Evolutionary conservation across 2,113 vertebrate species (phyloP).

Genomic region (Casuarius casuarius): DNA sequence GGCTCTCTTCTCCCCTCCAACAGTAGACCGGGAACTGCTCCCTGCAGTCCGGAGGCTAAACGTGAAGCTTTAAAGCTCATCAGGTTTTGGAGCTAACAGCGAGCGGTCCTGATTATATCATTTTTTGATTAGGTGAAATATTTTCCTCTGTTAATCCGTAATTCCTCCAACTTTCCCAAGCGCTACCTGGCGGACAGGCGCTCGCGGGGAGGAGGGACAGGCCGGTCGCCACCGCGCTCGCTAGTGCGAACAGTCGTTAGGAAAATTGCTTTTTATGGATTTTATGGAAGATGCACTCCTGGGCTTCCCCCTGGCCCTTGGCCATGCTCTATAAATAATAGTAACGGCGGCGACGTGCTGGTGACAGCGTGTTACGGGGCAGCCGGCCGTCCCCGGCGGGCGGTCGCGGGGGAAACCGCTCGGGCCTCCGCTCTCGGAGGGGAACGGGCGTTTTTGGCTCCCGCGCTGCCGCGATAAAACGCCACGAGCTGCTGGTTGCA

Average conservation of each 20-base stretch:
- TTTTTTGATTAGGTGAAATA: conserved; percentile 9
- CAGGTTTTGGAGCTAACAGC: not conserved
- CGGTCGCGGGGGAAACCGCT: not conserved
- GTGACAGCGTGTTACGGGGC: not conserved
- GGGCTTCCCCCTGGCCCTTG: not conserved
- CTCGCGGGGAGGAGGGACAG: not conserved
- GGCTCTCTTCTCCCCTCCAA: not conserved
- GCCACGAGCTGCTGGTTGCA: not conserved
- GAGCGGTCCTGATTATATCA: not conserved
- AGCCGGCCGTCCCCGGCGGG: not conserved
- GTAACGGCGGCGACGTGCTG: not conserved
- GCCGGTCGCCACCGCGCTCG: fast-evolving
- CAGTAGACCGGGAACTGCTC: not conserved
- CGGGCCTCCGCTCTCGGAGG: not conserved
- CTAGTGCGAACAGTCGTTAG: not conserved
- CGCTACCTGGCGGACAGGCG: not conserved
- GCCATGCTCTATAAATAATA: not conserved
- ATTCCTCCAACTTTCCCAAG: not conserved
- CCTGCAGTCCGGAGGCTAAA: not conserved
- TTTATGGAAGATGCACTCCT: not conserved
- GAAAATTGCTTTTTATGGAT: not conserved
- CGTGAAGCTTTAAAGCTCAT: conserved; percentile 30
- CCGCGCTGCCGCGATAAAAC: fast-evolving
- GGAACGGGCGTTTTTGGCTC: not conserved
- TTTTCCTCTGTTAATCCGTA: conserved; percentile 30